Evolutionary conservation across 2,888 invertebrate species (phyloP).

Genomic region (Brenthis ino): DNA sequence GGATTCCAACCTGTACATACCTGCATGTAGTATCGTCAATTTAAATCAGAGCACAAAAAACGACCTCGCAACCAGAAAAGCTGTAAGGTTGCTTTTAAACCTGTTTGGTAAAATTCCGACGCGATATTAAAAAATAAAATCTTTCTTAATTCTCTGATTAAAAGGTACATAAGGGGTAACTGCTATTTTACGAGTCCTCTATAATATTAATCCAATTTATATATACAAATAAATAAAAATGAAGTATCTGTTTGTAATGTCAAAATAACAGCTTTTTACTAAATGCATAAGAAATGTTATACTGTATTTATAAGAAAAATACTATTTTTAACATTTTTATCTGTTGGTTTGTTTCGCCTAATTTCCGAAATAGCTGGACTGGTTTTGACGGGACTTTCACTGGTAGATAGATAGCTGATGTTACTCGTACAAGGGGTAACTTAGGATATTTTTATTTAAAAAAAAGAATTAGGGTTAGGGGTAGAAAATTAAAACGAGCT

Average conservation of each 20-base stretch:
- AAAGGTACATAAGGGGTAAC: not conserved
- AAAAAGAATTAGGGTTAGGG: too few relatives aligned
- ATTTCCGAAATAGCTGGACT: too few relatives aligned
- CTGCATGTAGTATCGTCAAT: constrained; percentile 40
- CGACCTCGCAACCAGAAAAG: constrained; percentile 60
- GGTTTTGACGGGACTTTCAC: too few relatives aligned
- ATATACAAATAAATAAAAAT: too few relatives aligned
- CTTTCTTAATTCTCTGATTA: not conserved
- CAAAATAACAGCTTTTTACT: not conserved
- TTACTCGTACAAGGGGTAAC: too few relatives aligned
- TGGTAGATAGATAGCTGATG: too few relatives aligned
- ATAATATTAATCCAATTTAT: constrained; percentile 5
- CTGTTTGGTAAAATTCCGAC: not conserved
- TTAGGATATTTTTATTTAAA: too few relatives aligned
- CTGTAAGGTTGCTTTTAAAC: constrained; percentile 61
- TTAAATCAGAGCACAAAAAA: constrained; percentile 60
- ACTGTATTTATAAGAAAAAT: not conserved
- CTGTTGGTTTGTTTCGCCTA: too few relatives aligned
- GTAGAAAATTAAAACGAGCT: too few relatives aligned
- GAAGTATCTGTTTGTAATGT: too few relatives aligned
- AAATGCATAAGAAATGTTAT: not conserved
- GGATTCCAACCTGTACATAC: constrained; percentile 14
- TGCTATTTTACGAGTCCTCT: constrained; percentile 8
- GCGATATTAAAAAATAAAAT: not conserved
- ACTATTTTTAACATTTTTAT: too few relatives aligned